phyloP scores from a whole-genome alignment of 2,113 vertebrate species.

The Pangasianodon hypophthalmus region DNA sequence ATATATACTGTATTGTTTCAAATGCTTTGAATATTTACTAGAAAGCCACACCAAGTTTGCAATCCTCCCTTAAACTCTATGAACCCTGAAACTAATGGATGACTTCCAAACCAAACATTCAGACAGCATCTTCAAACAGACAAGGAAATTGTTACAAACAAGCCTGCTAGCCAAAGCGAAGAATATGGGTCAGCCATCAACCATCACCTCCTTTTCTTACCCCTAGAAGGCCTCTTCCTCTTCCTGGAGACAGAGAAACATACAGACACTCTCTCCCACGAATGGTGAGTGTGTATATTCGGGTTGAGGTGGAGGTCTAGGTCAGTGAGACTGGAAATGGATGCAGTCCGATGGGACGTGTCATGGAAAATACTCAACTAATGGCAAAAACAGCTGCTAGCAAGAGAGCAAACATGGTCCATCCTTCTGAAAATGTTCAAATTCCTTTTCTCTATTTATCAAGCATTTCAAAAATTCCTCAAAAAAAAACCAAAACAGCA shows the following conservation, averaged over 20 bases:
- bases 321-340: slow-evolving; percentile 55
- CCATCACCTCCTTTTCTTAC: slow-evolving; percentile 40
- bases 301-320: slow-evolving; percentile 54
- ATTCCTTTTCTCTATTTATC: not conserved
- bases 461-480: too few species aligned
- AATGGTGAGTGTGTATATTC: slow-evolving; percentile 59
- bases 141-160: slow-evolving; percentile 32
- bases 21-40: slow-evolving; percentile 21
- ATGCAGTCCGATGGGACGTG: slow-evolving; percentile 40
- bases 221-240: slow-evolving; percentile 63
- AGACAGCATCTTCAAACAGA: slow-evolving; percentile 45
- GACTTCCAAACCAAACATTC: slow-evolving; percentile 44
- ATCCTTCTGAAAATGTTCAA: not conserved
- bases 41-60: slow-evolving; percentile 1
- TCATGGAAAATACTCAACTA: slow-evolving; percentile 57
- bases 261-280: slow-evolving; percentile 39
- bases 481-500: not conserved
- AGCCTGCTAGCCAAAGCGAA: slow-evolving; percentile 25
- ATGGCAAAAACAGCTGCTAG: slow-evolving; percentile 46
- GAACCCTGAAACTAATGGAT: slow-evolving; percentile 38
- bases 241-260: slow-evolving; percentile 59
- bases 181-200: slow-evolving; percentile 42
- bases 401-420: too few species aligned
- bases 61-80: slow-evolving; percentile 28
- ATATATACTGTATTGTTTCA: not conserved